A percentile compares a stretch with the other conserved stretches of the same genome.
Conservation (phyloP, 2,797 vertebrate species). For the Gambelia wislizenii region DNA sequence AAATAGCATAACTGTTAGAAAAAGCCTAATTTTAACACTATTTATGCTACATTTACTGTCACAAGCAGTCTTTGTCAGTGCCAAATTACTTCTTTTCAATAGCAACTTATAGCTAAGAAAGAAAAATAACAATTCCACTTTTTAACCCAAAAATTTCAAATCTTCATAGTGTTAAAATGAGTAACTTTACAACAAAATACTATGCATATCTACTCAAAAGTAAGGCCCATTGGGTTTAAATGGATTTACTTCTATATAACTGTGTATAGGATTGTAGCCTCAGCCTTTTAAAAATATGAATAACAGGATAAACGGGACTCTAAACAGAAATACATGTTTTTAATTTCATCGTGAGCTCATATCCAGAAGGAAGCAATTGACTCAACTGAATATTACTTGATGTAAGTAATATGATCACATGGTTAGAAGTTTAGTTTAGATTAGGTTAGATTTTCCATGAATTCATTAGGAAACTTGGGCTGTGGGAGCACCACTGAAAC, state of each 20-base stretch:
- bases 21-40: conserved; percentile 48
- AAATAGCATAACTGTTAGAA: conserved; percentile 13
- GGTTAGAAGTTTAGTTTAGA: no score
- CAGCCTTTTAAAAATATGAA: conserved; percentile 41
- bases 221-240: background rate
- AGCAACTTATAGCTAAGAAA: conserved; percentile 39
- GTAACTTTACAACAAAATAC: background rate
- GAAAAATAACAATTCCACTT: conserved; percentile 37
- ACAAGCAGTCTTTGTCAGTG: conserved; percentile 36
- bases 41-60: conserved; percentile 28
- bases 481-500: background rate
- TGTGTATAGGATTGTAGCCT: background rate
- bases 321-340: conserved; percentile 14
- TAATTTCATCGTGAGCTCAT: conserved; percentile 10
- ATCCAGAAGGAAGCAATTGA: conserved; percentile 6
- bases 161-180: conserved; percentile 10
- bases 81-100: conserved; percentile 54
- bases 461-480: background rate
- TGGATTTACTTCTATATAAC: background rate
- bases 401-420: background rate
- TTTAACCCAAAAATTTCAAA: conserved; percentile 30
- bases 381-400: background rate
- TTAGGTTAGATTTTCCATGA: background rate
- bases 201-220: background rate
- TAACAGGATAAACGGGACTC: background rate